Conservation (phyloP, 1,140 invertebrate genomes). For the Penaeus indicus region DNA sequence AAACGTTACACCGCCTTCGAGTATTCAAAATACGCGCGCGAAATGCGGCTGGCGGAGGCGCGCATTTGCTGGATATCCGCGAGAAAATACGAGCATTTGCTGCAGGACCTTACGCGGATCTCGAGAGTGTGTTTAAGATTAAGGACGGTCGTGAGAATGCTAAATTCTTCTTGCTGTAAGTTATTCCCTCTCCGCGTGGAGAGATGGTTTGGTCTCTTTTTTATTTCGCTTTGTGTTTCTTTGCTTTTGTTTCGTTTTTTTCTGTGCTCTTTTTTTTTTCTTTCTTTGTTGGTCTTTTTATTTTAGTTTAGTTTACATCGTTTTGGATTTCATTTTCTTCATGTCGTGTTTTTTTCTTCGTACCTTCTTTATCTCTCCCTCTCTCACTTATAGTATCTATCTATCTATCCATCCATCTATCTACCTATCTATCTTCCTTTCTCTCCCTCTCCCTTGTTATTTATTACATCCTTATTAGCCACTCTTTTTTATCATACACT, state of each 20-base stretch:
- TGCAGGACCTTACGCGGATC: conserved; percentile 5
- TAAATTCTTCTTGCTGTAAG: no score
- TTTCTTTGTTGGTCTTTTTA: background rate
- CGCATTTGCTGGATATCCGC: conserved; percentile 46
- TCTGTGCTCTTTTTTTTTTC: background rate
- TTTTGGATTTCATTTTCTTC: background rate
- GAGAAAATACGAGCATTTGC: conserved; percentile 46
- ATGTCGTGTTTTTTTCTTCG: background rate
- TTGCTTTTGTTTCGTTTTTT: background rate
- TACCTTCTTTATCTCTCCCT: background rate
- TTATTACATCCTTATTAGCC: no score
- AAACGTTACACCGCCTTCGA: conserved; percentile 24
- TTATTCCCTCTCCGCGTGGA: no score
- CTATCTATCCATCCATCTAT: no score
- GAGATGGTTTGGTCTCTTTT: background rate
- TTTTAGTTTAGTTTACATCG: background rate
- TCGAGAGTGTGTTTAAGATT: conserved; percentile 32
- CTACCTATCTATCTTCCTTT: no score
- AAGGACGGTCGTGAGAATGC: background rate
- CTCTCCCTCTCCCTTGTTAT: no score
- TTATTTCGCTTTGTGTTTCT: background rate
- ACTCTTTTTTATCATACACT: no score
- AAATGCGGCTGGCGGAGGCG: conserved; percentile 21
- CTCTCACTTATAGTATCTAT: no score
- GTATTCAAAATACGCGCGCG: conserved; percentile 48